Evolutionary conservation across 2,797 vertebrate genomes (phyloP), one percentile per base, ranked within the genome.

Genomic region (Diplodus puntazzo): DNA sequence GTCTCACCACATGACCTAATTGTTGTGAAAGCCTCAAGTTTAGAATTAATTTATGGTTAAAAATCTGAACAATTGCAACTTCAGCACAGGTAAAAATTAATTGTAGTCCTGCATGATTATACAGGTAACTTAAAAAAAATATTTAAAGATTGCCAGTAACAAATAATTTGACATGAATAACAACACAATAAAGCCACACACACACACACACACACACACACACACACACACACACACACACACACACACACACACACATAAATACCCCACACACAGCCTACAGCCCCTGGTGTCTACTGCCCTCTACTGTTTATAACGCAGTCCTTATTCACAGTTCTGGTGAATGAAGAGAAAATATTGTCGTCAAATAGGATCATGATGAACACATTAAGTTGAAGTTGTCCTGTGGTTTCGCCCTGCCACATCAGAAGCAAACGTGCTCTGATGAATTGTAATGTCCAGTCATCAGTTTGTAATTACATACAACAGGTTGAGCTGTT

Each of bases 221-320:
- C 72, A 57, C 67, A 20, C 27, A 21, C 21, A 50, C 27, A 55
- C 60, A 65, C 48, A 75, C 54, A 20, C 58, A 53, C 46, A 57
- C 59, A 69, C 45, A 6, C 72, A 57, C 67, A 20, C 27, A 27
- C 27, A 27, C 27, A 27, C 3, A 27, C 27, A 27, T 4, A 55
- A 50, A 65, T 34, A 75, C 54, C 45, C 5, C 72, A 57, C 67
- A 20, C 27, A 21, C 21, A 50, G 49, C 34, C 34, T 34, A 34
- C 34, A 75, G 61, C 0, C 1, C 14, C 59, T 73, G 70, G 84
- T 80, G 70, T 85, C 70, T 85, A 58, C 88, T 85, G 89, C 91
- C 88, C 84, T 83, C 91, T 92, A 55, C 75, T 86, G 88, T 54
- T 74, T 5, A 20, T 50, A 27, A 60, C 0, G 2, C 46, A 25